Conservation (phyloP, 1,140 invertebrate species). For the Lasioglossum albipes region DNA sequence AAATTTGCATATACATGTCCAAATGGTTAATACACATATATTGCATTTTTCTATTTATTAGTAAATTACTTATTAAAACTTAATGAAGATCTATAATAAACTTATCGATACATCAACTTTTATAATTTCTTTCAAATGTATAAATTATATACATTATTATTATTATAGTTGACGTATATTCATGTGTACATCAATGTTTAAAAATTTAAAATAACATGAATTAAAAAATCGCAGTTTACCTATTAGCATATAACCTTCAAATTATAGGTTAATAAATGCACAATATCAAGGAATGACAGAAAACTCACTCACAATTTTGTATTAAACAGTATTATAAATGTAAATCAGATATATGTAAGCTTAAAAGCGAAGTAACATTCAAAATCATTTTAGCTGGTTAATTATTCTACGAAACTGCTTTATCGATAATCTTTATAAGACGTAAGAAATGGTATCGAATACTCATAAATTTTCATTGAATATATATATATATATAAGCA, state of each 20-base stretch:
- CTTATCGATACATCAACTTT: background rate
- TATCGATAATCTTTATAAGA: background rate
- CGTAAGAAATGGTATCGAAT: background rate
- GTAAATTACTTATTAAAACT: too few species aligned
- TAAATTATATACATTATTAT: background rate
- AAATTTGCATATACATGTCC: background rate
- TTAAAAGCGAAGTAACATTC: background rate
- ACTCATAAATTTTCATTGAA: background rate
- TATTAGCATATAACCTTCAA: background rate
- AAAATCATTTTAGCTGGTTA: background rate
- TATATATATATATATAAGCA: background rate
- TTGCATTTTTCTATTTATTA: background rate
- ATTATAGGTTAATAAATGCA: conserved; percentile 6
- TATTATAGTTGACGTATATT: background rate
- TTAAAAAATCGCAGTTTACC: background rate
- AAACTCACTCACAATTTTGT: background rate
- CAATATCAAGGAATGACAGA: background rate
- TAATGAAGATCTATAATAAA: too few species aligned
- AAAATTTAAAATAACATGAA: background rate
- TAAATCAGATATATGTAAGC: background rate
- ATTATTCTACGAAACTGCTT: background rate
- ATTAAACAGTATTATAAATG: background rate
- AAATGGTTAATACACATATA: background rate
- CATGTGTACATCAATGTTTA: background rate
- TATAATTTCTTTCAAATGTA: background rate